Base-by-base conservation (phyloP, 2,113 vertebrate genomes). In the Daubentonia madagascariensis region DNA sequence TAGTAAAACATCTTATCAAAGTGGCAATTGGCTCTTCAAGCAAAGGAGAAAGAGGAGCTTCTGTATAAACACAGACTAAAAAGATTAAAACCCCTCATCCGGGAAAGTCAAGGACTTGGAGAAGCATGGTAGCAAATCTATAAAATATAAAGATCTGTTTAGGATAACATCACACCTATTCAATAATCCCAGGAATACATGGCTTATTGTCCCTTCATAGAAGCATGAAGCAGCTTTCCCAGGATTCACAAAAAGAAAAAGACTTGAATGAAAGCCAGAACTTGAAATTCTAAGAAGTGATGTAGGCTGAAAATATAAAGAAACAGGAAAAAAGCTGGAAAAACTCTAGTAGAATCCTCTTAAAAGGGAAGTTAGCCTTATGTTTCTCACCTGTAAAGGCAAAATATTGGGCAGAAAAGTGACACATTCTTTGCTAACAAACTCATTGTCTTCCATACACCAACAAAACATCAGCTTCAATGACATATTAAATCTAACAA, bases 281-380 rank as follows among this genome's bases (percentile, higher is more conserved):
- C 87, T 57, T 85, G 52, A 85, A 84, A 85, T 90, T 91, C 75
- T 14, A 90, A 87, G 87, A 92, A 91, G 54, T 90, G 67, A 91
- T 32, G 2, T 1, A 67, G 59, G 43, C 85, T 81, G 57, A 83
- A 94, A 86, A 86, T 65, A 85, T 20, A 75, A 92, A 78, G 67
- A 37, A 22, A 78, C 37, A 59, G 40, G 14, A 52, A 52, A 79
- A n/a, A 13, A 65, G 43, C 80, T 70, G 59, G 28, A n/a, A 67
- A 91, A 94, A 72, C 40, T 91, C 59, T 43, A 52, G 32, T 2
- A n/a, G 61, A 81, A 20, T 83, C 11, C 83, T 83, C 45, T 87
- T 13, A 54, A 84, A 73, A 78, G 57, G 32, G 22, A 81, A 73
- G 50, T 73, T 48, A 40, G 57, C 17, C 23, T 73, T 43, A 28